These are phyloP conservation scores for Pseudopleuronectes americanus DNA, from an alignment of 2,797 vertebrate genomes.

Conservation along the genomic window DNA sequence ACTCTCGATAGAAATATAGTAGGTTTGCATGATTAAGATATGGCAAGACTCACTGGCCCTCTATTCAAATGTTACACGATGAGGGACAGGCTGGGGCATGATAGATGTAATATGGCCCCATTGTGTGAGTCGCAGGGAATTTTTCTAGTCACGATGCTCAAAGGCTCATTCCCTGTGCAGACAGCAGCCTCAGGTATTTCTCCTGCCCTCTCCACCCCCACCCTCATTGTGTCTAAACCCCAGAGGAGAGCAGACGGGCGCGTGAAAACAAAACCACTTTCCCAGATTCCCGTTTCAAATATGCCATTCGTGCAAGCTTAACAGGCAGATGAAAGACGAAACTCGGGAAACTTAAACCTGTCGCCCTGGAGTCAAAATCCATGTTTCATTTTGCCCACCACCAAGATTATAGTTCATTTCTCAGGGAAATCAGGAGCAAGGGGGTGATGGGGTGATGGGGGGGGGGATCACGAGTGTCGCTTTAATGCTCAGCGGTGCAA, in stretches of 20 bases:
- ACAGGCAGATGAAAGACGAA: constrained; percentile 68
- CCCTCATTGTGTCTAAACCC: constrained; percentile 62
- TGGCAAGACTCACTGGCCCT: constrained; percentile 18
- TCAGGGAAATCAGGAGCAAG: constrained; percentile 35
- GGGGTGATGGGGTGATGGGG: neutral
- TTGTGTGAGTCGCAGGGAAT: constrained; percentile 62
- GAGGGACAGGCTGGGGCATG: constrained; percentile 63
- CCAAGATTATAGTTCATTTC: constrained; percentile 58
- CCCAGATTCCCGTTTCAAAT: constrained; percentile 78
- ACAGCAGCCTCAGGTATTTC: constrained; percentile 76
- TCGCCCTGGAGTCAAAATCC: constrained; percentile 70
- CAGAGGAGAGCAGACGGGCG: constrained; percentile 46
- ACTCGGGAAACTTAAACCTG: constrained; percentile 71
- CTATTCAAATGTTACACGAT: constrained; percentile 37
- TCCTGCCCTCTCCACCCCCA: constrained; percentile 46
- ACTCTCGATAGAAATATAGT: constrained; percentile 8
- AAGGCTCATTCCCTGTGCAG: constrained; percentile 59
- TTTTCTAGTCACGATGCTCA: constrained; percentile 69
- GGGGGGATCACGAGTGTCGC: constrained; percentile 57
- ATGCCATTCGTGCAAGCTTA: constrained; percentile 52
- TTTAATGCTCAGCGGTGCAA: constrained; percentile 49
- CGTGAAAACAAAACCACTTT: constrained; percentile 66
- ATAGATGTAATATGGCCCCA: constrained; percentile 62
- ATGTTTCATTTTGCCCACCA: constrained; percentile 49
- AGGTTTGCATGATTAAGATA: constrained; percentile 12